Percentiles rank a stretch among this genome's conserved stretches.
Conservation (phyloP, 2,113 vertebrate species). For the Gadus macrocephalus region DNA sequence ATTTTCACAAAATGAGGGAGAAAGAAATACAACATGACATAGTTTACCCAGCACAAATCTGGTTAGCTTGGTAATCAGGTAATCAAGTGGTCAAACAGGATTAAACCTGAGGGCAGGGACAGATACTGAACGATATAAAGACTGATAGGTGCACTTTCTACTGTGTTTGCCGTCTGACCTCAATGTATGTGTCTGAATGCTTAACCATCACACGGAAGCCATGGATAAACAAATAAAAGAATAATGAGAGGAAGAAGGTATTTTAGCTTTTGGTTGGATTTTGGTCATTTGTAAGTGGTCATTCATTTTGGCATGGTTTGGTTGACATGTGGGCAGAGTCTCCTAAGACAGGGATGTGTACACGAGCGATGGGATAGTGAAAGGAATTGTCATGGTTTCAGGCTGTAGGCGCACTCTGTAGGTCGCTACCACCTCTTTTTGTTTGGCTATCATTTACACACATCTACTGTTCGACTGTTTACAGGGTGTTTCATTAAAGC, state of each 20-base stretch:
- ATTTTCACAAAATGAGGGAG: constrained; percentile 41
- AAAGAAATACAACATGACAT: constrained; percentile 34
- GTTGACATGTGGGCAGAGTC: constrained; percentile 41
- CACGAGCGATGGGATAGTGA: constrained; percentile 36
- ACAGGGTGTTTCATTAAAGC: constrained; percentile 72
- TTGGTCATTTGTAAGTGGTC: constrained; percentile 63
- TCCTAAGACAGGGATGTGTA: constrained; percentile 54
- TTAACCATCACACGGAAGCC: constrained; percentile 24
- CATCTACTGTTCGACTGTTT: constrained; percentile 22
- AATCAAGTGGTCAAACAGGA: too few species aligned
- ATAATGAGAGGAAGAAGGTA: constrained; percentile 23
- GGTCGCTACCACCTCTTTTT: too few species aligned
- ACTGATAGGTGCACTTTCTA: neutral
- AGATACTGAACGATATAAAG: too few species aligned
- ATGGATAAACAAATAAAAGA: constrained; percentile 17
- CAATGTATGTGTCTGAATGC: constrained; percentile 8
- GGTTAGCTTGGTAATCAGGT: too few species aligned
- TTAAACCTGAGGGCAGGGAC: too few species aligned
- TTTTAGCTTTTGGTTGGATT: constrained; percentile 69
- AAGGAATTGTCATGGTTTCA: constrained; percentile 45
- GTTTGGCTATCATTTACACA: too few species aligned
- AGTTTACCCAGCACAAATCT: too few species aligned
- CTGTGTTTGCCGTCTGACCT: constrained; percentile 16
- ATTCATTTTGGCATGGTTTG: constrained; percentile 55
- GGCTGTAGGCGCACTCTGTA: neutral